These are phyloP conservation scores for Drosophila flavopinicola DNA, from an alignment of 2,888 invertebrate species.

Conservation along the genomic window DNA sequence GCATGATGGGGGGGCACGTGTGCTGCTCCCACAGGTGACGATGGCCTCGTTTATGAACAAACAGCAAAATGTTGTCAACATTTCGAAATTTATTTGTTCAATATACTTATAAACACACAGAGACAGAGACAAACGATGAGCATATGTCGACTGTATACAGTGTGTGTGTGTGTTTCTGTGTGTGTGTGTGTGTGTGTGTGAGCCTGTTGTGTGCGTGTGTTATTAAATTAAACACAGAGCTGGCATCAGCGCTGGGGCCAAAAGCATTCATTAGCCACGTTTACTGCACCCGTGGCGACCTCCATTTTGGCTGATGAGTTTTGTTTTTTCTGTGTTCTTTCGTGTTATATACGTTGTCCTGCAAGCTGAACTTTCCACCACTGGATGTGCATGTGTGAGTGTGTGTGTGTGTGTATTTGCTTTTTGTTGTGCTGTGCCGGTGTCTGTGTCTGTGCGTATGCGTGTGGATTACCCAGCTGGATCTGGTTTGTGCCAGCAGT, in stretches of 20 bases:
- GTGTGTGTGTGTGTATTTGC: conserved; percentile 6
- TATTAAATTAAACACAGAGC: conserved; percentile 73
- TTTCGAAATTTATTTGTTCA: conserved; percentile 80
- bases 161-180: too few species aligned
- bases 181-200: conserved; percentile 7
- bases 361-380: conserved; percentile 61
- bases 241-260: conserved; percentile 73
- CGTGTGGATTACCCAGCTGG: conserved; percentile 35
- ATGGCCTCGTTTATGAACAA: conserved; percentile 81
- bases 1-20: conserved; percentile 41
- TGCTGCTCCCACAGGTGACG: conserved; percentile 77
- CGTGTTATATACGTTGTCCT: conserved; percentile 26
- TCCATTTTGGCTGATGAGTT: conserved; percentile 78
- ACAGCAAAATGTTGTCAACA: conserved; percentile 80
- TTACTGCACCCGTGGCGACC: conserved; percentile 80
- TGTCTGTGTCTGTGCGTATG: conserved; percentile 8
- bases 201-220: conserved; percentile 53
- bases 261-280: conserved; percentile 81
- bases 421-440: not conserved
- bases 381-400: conserved; percentile 10
- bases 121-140: conserved; percentile 45
- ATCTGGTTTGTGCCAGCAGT: not conserved
- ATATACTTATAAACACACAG: conserved; percentile 60
- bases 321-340: conserved; percentile 35
- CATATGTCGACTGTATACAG: conserved; percentile 59